Evolutionary conservation across 2,797 vertebrate genomes (phyloP).

Genomic region (Hozukius guyotensis): DNA sequence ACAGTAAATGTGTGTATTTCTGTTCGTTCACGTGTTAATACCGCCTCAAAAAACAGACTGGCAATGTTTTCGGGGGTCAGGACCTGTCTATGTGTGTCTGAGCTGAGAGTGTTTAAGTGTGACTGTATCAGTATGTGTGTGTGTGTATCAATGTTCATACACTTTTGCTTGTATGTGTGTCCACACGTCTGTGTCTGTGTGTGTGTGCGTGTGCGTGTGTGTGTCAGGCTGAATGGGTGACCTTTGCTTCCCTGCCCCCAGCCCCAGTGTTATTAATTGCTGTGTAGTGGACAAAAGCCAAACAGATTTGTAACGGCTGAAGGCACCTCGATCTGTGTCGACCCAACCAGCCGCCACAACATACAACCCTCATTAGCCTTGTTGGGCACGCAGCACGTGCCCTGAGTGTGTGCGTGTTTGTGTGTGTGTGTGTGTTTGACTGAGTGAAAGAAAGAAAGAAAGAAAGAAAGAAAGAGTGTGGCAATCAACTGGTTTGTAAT

Average conservation of each 20-base stretch:
- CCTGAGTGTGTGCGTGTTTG: slow-evolving; percentile 36
- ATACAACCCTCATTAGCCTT: slow-evolving; percentile 99
- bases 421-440: slow-evolving; percentile 35
- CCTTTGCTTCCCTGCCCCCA: slow-evolving; percentile 91
- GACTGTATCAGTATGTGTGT: background rate
- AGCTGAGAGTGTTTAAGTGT: background rate
- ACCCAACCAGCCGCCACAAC: slow-evolving; percentile 92
- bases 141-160: slow-evolving; percentile 17
- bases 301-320: slow-evolving; percentile 99
- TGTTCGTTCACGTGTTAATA: slow-evolving; percentile 22
- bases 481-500: background rate
- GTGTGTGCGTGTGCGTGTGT: slow-evolving; percentile 51
- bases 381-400: slow-evolving; percentile 85
- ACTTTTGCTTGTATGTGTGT: slow-evolving; percentile 22
- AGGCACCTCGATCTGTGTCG: slow-evolving; percentile 98
- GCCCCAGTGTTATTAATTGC: slow-evolving; percentile 96
- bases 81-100: slow-evolving; percentile 22
- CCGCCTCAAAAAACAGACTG: slow-evolving; percentile 10
- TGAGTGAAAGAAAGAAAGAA: slow-evolving; percentile 66
- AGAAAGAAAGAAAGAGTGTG: background rate
- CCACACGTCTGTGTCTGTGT: background rate
- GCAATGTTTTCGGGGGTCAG: slow-evolving; percentile 19
- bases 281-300: slow-evolving; percentile 98
- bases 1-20: slow-evolving; percentile 30
- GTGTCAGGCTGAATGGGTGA: slow-evolving; percentile 84